Evolutionary conservation across 1,140 invertebrate genomes (phyloP), one percentile per base, ranked within the genome.

Genomic region (Gyrodactylus salaris): DNA sequence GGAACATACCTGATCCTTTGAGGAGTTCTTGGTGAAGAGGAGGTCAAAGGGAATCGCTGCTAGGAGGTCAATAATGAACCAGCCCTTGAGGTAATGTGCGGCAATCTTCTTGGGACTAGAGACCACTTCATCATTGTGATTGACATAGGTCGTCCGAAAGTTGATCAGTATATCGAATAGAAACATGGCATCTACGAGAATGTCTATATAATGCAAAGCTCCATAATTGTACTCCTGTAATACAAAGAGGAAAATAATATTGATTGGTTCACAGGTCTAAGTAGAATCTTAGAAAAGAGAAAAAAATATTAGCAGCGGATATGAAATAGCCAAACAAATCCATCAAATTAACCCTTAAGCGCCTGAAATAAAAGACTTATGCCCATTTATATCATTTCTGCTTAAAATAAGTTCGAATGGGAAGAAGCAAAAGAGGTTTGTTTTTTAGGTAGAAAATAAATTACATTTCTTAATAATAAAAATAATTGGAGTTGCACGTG

Each of bases 91-190:
- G 82, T 99, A 99, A 83, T 98, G 98, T 87, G 91, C 91, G 76
- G 91, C 84, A 78, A 80, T 79, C 26, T 78, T 77, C 75, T 78
- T 78, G 1, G 78, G 78, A 75, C 79, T 78, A 0, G 78, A 80
- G 54, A 78, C 77, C 0, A 83, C 80, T 76, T 97, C 92, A 68
- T 93, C 93, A 74, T 91, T 91, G 20, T 93, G 88, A 26, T 94
- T 93, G 76, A 99, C 95, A 83, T 97, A 98, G 73, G 95, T 99
- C 74, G 95, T 99, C 83, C 99, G 95, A 84, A 99, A 99, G 84
- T 99, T 99, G 79, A 99, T 87, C 78, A 98, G 89, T 81, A 99
- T 99, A 84, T 99, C 95, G 81, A 99, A 94, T 84, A 99, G 98
- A 84, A 99, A 99, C 78, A 99, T 93, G 74, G 99, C 93, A 83